Percentiles rank a stretch among this genome's conserved stretches.
Conservation (phyloP, 2,113 vertebrate species). For the Motacilla tschutschensis region DNA sequence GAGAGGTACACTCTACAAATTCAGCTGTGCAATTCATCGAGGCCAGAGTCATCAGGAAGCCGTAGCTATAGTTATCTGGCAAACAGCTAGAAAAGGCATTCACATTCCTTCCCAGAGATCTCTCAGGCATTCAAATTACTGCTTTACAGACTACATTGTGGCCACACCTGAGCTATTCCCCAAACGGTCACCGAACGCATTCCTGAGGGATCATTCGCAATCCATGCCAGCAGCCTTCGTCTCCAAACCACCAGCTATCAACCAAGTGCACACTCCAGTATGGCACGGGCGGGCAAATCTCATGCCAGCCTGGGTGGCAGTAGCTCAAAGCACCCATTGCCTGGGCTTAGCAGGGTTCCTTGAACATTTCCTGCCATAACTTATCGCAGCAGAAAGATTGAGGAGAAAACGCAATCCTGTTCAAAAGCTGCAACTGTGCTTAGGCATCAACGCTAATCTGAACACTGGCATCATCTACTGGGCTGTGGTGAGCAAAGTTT, state of each 20-base stretch:
- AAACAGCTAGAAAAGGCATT: background rate
- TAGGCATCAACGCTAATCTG: background rate
- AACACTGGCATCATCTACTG: background rate
- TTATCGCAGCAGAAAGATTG: background rate
- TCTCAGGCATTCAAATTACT: constrained; percentile 29
- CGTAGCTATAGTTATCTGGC: constrained; percentile 1
- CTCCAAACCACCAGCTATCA: background rate
- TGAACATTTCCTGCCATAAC: background rate
- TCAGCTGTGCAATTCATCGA: background rate
- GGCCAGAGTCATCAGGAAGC: background rate
- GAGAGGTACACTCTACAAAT: background rate
- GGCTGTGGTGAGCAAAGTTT: background rate
- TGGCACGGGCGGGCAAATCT: accelerated
- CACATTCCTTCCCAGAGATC: constrained; percentile 15
- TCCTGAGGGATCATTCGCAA: background rate
- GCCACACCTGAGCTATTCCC: constrained; percentile 42
- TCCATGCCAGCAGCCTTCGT: background rate
- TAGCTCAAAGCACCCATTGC: background rate
- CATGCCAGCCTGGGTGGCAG: background rate
- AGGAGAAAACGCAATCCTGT: background rate
- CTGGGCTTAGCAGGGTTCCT: background rate
- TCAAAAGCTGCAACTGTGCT: background rate
- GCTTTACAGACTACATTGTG: background rate
- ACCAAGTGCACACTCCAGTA: background rate
- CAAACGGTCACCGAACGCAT: background rate